Conservation (phyloP, 2,113 vertebrate genomes). For the Felis chaus region DNA sequence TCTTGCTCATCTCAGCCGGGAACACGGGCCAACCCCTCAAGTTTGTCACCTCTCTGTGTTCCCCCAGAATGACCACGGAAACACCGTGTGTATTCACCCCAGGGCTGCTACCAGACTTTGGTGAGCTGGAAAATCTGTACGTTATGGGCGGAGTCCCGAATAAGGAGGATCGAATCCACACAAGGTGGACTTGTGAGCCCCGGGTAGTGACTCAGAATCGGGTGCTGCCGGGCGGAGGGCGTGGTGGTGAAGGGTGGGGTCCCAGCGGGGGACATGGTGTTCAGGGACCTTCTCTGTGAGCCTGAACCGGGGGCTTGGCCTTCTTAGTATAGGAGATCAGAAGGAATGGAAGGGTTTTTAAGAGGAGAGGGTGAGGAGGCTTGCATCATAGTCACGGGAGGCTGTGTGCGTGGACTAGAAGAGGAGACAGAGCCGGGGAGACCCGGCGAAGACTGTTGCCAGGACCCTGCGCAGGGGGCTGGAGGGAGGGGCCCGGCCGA, state of each 20-base stretch:
- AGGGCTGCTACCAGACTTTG: fast-evolving
- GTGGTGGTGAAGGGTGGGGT: fast-evolving
- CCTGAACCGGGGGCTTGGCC: not conserved
- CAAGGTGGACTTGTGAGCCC: not conserved
- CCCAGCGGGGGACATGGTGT: fast-evolving
- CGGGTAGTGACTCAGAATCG: fast-evolving
- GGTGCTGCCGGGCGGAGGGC: fast-evolving
- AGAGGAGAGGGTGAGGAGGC: not conserved
- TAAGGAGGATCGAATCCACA: fast-evolving
- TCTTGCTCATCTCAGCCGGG: fast-evolving
- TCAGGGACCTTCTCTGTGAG: fast-evolving
- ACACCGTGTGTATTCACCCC: fast-evolving
- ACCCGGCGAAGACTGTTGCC: fast-evolving
- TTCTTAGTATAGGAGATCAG: not conserved
- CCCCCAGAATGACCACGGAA: fast-evolving
- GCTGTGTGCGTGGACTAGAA: not conserved
- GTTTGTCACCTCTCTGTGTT: fast-evolving
- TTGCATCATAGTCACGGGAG: not conserved
- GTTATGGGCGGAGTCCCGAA: fast-evolving
- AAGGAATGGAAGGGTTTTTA: not conserved
- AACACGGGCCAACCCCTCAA: fast-evolving
- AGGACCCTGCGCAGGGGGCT: fast-evolving
- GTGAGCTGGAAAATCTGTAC: fast-evolving
- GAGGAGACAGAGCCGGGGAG: fast-evolving
- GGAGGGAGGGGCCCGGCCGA: no score